Conservation (phyloP, 2,113 vertebrate genomes). For the Dasypus novemcinctus region DNA sequence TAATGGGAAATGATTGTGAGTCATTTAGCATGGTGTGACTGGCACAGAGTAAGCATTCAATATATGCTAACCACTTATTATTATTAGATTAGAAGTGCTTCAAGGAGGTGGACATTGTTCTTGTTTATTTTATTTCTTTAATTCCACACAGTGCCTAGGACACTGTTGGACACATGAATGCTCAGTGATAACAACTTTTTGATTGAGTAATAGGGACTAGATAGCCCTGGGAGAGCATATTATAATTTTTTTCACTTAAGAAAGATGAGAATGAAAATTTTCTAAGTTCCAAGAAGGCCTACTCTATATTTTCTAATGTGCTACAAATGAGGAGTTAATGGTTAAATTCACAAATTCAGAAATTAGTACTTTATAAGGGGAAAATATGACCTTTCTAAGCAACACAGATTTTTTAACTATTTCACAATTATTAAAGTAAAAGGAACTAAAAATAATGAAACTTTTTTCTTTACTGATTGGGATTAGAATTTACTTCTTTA, state of each 20-base stretch:
- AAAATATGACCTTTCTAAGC: not conserved
- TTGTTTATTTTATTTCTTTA: conserved; percentile 2
- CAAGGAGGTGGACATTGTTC: not conserved
- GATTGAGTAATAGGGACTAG: not conserved
- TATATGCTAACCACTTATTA: not conserved
- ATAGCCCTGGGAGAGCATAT: not conserved
- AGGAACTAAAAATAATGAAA: conserved; percentile 26
- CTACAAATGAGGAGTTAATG: conserved; percentile 13
- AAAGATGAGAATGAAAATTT: not conserved
- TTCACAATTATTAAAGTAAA: conserved; percentile 4
- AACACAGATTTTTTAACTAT: not conserved
- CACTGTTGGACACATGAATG: not conserved
- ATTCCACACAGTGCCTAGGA: not conserved
- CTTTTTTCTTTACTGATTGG: not conserved
- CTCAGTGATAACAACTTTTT: not conserved
- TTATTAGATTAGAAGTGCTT: not conserved
- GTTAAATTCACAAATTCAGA: conserved; percentile 26
- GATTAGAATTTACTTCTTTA: conserved; percentile 7
- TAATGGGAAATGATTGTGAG: not conserved
- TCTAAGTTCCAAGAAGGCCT: not conserved
- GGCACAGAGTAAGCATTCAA: not conserved
- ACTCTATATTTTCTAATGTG: not conserved
- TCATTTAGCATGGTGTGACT: not conserved
- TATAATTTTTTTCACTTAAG: not conserved
- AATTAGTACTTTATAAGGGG: not conserved